Base-by-base conservation (phyloP, 2,797 vertebrate species). In the Jordanella pulchra region DNA sequence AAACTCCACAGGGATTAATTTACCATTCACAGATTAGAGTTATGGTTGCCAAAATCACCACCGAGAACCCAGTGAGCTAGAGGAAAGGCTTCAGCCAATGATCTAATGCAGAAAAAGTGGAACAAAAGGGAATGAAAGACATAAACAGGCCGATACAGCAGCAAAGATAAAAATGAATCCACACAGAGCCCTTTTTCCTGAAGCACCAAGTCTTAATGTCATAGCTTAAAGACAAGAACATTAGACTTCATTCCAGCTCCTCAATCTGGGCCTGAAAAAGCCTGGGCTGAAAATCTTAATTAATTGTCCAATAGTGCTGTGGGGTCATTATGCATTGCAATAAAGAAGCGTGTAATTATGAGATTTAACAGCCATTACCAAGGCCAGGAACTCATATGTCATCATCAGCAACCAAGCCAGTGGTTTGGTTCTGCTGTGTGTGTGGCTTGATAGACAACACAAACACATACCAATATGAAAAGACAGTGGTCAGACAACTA, bases 361-460 rank as follows among this genome's bases (percentile, higher is more conserved):
- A 99, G 97, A 99, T 99, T 99, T 99, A 98, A 99, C 97, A 99
- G 97, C 98, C 97, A 99, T 99, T 99, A 99, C 97, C 94, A 95
- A 95, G 96, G 96, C 97, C 97, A 97, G 98, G 96, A 97, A 97
- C 96, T 99, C 97, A 95, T 99, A 99, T 99, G 98, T 99, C 98
- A 99, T 98, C 96, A 97, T 98, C 97, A 97, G 97, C 95, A 90
- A 91, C 96, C 95, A 96, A 97, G 96, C 95, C 96, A 94, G 95
- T 96, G 96, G 96, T 96, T 97, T 97, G 96, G 95, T 92, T 95
- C 82, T 64, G 84, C 84, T 89, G 78, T 84, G 85, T 89, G 90
- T 92, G 89, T 89, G 91, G 85, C 81, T 82, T 88, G 89, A 91
- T 89, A 77, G 91, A 91, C 88, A 87, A 82, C 82, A 76, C 78